phyloP scores from a whole-genome alignment of 2,888 invertebrate species.

The Sphecodes monilicornis region DNA sequence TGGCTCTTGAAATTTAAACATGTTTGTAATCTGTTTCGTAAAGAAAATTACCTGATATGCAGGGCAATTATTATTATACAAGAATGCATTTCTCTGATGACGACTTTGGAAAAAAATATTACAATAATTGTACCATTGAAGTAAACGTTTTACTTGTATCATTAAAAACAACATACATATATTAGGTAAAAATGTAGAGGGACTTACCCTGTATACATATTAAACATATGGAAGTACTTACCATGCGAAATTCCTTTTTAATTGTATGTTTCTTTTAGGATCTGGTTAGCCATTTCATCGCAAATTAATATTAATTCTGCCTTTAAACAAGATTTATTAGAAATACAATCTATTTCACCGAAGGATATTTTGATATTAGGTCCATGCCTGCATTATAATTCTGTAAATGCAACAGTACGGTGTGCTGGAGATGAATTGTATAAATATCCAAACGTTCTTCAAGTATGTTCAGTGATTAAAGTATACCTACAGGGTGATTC shows the following conservation, averaged over 20 bases:
- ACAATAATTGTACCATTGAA: too few species aligned
- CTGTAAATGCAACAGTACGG: slow-evolving; percentile 87
- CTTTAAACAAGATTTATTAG: slow-evolving; percentile 86
- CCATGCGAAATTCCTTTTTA: not conserved
- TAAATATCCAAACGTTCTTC: slow-evolving; percentile 89
- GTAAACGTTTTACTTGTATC: too few species aligned
- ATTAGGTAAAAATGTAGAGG: too few species aligned
- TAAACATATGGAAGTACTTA: not conserved
- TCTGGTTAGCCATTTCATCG: slow-evolving; percentile 90
- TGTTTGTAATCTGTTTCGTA: too few species aligned
- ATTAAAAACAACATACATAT: too few species aligned
- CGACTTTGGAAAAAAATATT: too few species aligned
- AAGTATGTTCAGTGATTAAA: slow-evolving; percentile 78
- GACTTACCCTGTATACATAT: too few species aligned
- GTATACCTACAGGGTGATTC: not conserved
- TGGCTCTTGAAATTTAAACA: too few species aligned
- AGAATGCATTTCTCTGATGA: too few species aligned
- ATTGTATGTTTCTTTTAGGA: slow-evolving; percentile 81
- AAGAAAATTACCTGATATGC: too few species aligned
- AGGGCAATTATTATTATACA: too few species aligned
- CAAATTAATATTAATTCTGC: slow-evolving; percentile 91
- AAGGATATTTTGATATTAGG: slow-evolving; percentile 86
- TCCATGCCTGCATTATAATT: slow-evolving; percentile 82
- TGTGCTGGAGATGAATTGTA: slow-evolving; percentile 88
- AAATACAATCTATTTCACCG: slow-evolving; percentile 85